Evolutionary conservation across 2,113 vertebrate species (phyloP).

Genomic region (Sinocyclocheilus maitianheensis): DNA sequence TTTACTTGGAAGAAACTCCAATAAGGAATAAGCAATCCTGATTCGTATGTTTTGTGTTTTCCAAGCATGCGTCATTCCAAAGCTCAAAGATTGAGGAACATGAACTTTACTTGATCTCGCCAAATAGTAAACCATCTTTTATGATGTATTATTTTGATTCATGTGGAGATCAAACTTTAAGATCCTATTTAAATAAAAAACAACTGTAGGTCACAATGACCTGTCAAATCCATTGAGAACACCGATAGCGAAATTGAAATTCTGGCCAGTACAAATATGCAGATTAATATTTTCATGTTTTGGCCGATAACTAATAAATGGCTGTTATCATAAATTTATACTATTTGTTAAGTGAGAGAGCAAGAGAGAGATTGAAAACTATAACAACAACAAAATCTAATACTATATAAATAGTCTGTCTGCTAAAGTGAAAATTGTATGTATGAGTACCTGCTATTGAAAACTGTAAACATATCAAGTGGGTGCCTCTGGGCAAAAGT

Average conservation of each 20-base stretch:
- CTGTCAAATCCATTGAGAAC: neutral
- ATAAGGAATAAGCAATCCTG: neutral
- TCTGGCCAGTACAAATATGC: neutral
- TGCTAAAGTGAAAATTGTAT: no score
- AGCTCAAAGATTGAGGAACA: neutral
- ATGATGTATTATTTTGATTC: neutral
- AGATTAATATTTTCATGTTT: neutral
- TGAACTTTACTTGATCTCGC: constrained; percentile 3
- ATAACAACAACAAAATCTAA: neutral
- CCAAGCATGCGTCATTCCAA: neutral
- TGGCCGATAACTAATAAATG: neutral
- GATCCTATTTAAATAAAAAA: neutral
- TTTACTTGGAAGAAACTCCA: neutral
- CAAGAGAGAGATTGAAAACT: neutral
- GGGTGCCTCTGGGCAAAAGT: no score
- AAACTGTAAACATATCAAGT: no score
- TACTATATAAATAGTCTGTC: neutral
- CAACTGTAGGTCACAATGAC: neutral
- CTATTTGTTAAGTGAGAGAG: neutral
- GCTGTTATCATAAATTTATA: neutral
- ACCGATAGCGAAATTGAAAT: neutral
- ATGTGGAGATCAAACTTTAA: neutral
- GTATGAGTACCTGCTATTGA: no score
- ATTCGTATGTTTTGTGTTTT: neutral
- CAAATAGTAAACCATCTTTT: neutral